phyloP scores from a whole-genome alignment of 2,888 invertebrate species.

The Dichetophora obliterata region DNA sequence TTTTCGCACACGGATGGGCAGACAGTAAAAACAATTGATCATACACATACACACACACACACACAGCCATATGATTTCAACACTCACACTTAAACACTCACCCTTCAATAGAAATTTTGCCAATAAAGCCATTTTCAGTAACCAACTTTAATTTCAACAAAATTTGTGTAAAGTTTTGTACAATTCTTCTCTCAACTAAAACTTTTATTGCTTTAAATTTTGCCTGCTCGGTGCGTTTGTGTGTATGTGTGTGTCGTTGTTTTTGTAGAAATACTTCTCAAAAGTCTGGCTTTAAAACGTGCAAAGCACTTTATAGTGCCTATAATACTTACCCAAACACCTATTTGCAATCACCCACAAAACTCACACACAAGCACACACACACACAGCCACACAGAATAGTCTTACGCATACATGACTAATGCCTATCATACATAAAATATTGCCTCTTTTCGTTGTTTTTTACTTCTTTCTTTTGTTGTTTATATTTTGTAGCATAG shows the following conservation, averaged over 20 bases:
- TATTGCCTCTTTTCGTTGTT: background rate
- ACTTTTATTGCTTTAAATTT: slow-evolving; percentile 18
- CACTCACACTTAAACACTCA: background rate
- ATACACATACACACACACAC: slow-evolving; percentile 5
- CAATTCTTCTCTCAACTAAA: background rate
- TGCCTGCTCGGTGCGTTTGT: background rate
- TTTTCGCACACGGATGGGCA: slow-evolving; percentile 29
- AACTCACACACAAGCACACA: background rate
- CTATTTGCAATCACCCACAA: background rate
- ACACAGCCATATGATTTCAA: background rate
- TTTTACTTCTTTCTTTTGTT: background rate
- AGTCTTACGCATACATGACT: background rate
- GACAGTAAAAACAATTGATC: background rate
- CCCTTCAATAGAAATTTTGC: slow-evolving; percentile 14
- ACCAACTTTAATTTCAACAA: background rate
- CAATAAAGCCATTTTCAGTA: background rate
- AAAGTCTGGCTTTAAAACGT: slow-evolving; percentile 37
- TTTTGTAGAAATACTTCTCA: background rate
- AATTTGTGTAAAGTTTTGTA: background rate
- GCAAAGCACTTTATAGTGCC: slow-evolving; percentile 31
- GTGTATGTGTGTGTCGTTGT: background rate
- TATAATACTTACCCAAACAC: background rate
- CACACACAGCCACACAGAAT: background rate
- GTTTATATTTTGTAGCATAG: slow-evolving; percentile 2
- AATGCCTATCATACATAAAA: slow-evolving; percentile 24